These are phyloP conservation scores for Elephantulus edwardii DNA, from an alignment of 2,113 vertebrate species.

Conservation along the genomic window DNA sequence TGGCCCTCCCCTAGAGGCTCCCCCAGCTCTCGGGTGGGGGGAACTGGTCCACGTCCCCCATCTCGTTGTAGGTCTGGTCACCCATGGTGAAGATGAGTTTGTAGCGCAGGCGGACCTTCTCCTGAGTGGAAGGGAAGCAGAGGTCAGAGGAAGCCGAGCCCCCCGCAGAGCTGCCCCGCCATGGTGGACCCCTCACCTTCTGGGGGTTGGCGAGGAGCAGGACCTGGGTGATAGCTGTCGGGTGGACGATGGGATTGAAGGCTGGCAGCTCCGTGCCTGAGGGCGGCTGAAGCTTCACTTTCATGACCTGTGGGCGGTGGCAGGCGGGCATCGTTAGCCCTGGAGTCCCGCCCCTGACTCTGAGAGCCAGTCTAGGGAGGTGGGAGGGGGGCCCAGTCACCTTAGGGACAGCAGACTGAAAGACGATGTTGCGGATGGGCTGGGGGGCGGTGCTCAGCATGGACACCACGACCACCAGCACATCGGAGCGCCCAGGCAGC, in stretches of 20 bases:
- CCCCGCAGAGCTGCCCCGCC: neutral
- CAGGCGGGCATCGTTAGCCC: neutral
- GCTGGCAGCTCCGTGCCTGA: conserved; percentile 93
- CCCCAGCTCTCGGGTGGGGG: conserved; percentile 94
- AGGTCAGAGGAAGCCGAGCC: neutral
- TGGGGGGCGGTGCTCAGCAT: conserved; percentile 96
- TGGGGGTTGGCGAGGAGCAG: conserved; percentile 96
- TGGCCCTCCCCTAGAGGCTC: conserved; percentile 85
- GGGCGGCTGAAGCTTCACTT: conserved; percentile 96
- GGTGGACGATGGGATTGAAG: conserved; percentile 95
- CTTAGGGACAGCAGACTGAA: conserved; percentile 98
- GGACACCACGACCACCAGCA: conserved; percentile 97
- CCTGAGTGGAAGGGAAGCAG: conserved; percentile 82
- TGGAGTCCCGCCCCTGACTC: neutral
- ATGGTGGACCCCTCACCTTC: conserved; percentile 85
- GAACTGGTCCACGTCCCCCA: conserved; percentile 96
- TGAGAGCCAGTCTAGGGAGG: no score
- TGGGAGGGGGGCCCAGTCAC: no score
- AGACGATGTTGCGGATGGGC: conserved; percentile 93
- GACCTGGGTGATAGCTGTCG: conserved; percentile 95
- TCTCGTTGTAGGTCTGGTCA: conserved; percentile 92
- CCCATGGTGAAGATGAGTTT: conserved; percentile 95
- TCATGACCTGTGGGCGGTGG: conserved; percentile 89
- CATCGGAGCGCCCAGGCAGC: conserved; percentile 89
- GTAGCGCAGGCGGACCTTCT: conserved; percentile 97